Base-by-base conservation (phyloP, 2,888 invertebrate genomes). In the Octodonta nipae region DNA sequence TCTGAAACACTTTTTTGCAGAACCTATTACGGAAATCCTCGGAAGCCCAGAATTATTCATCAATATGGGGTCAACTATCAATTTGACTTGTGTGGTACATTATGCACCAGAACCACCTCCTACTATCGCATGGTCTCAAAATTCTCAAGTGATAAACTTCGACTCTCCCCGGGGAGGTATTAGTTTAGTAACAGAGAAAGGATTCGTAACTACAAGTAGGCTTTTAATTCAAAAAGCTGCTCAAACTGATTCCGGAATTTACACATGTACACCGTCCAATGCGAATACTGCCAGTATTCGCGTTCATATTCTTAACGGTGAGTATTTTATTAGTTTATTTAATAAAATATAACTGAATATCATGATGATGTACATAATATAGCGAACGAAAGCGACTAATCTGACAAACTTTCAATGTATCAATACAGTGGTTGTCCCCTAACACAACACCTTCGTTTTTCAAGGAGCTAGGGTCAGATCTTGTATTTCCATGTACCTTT, bases 101-200 rank as follows among this genome's bases (percentile, higher is more conserved):
- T 83, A 78, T 55, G 81, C 84, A 13, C 85, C 85, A 30, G 85
- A 86, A 55, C 84, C 86, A 28, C 85, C 86, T 10, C 82, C 76
- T 36, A 71, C 78, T 38, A 83, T 87, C 60, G 71, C 75, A 45
- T 87, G 86, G 87, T 79, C 81, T 45, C 86, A 86, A 61, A 80
- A 86, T 63, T 60, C 61, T 44, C 69, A 85, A 32, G 40, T 77
- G 54, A 86, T 87, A 68, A 87, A 85, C 68, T 88, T 86, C 64
- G 86, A 87, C 65, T 86, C 87, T 35, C 83, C 84, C 17, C 73
- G 86, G 31, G 87, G 87, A 26, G 87, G 87, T 25, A 82, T 87
- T 63, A 84, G 83, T 51, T 67, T 87, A 49, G 82, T 87, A 41
- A 86, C 86, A 25, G 86, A 86, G 60, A 87, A 86, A 57, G 85